Base-by-base conservation (phyloP, 2,113 vertebrate genomes). In the Ciconia maguari region DNA sequence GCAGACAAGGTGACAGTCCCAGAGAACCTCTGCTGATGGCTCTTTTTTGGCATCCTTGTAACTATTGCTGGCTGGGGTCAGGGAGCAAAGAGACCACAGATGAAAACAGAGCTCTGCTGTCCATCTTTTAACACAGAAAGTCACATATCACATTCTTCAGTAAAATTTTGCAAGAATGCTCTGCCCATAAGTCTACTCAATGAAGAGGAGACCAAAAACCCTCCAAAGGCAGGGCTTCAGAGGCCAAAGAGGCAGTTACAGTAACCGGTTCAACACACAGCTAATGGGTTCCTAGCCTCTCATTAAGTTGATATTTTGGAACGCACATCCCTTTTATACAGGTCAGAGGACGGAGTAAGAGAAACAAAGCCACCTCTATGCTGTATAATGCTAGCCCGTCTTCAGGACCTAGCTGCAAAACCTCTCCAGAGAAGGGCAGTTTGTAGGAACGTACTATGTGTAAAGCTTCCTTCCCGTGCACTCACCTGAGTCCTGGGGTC, bases 401-500 rank as follows among this genome's bases (percentile, higher is more conserved):
- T 83, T 79, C 78, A 81, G 49, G 20, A 58, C 55, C 24, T 20
- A 60, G n/a, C 55, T 68, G 55, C 54, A 74, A 91, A 82, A 75
- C 27, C 38, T 32, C 32, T 29, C 46, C 61, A 75, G 36, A 48
- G 48, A 84, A 78, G 20, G 27, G 48, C 27, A 26, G 30, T 79
- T 79, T 85, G 11, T 75, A 61, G 49, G 21, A 81, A 89, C 1
- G 4, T 20, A 41, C 7, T 19, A 42, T 2, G 16, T 38, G 27
- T n/a, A 82, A 57, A 71, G 9, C 32, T 65, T 76, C 7, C 29
- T 70, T 55, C 36, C 54, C 54, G 77, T 0, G 5, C 54, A 93
- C 98, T 98, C 95, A 99, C 99, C 98, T 99, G 99, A 36, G 99
- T 99, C 93, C 98, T 98, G 8, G 99, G 99, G 90, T 99, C 99